These are phyloP conservation scores for Cosmorhoe ocellata DNA, from an alignment of 2,888 invertebrate species.

Conservation along the genomic window DNA sequence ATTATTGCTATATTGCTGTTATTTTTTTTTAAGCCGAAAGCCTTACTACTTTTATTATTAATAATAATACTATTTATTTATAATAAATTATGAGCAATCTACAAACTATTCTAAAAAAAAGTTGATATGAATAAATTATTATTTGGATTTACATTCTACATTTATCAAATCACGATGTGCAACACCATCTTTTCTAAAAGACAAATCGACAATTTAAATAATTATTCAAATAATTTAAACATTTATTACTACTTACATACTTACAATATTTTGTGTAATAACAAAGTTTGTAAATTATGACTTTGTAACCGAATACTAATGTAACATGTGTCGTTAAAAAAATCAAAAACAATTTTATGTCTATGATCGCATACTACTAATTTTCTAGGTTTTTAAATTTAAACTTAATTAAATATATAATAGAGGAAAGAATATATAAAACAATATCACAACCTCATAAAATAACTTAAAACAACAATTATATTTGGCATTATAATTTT, in stretches of 20 bases:
- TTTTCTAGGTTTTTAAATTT: too few species aligned
- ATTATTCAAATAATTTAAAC: not conserved
- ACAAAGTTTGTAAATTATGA: too few species aligned
- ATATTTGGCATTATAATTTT: slow-evolving; percentile 28
- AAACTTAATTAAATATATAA: not conserved
- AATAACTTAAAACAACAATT: slow-evolving; percentile 44
- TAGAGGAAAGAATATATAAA: slow-evolving; percentile 2
- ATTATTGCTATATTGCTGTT: too few species aligned
- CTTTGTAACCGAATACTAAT: too few species aligned
- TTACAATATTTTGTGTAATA: too few species aligned
- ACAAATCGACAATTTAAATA: slow-evolving; percentile 17
- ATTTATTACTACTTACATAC: not conserved
- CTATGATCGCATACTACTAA: not conserved
- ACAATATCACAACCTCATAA: slow-evolving; percentile 59
- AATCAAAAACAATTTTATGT: too few species aligned
- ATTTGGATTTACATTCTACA: slow-evolving; percentile 59
- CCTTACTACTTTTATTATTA: too few species aligned
- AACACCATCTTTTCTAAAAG: slow-evolving; percentile 42
- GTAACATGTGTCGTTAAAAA: too few species aligned
- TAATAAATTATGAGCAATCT: slow-evolving; percentile 4
- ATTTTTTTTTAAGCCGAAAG: too few species aligned
- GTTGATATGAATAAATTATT: slow-evolving; percentile 54
- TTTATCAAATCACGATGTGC: slow-evolving; percentile 78
- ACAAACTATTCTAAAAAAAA: slow-evolving; percentile 23
- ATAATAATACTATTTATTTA: too few species aligned